These are phyloP conservation scores for Turnix velox DNA, from an alignment of 2,113 vertebrate genomes.

Conservation along the genomic window DNA sequence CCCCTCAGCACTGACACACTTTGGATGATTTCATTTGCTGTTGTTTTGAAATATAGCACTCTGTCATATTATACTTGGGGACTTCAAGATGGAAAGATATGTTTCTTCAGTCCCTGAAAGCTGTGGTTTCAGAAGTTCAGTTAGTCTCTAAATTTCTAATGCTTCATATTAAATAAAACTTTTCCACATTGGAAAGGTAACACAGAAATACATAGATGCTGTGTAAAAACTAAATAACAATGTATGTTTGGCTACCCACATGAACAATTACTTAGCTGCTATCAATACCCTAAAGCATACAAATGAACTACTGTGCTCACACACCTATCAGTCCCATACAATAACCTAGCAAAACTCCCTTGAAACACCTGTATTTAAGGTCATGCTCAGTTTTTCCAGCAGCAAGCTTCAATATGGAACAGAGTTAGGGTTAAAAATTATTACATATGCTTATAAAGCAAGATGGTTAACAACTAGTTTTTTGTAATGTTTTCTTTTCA, in stretches of 20 bases:
- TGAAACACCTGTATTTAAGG: background rate
- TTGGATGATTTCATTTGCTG: background rate
- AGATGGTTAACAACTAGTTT: background rate
- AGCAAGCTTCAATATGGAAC: background rate
- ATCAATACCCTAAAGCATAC: background rate
- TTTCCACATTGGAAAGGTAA: background rate
- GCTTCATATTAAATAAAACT: background rate
- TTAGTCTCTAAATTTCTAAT: background rate
- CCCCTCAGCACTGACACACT: background rate
- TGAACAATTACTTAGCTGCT: background rate
- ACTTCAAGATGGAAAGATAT: background rate
- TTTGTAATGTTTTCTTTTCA: background rate
- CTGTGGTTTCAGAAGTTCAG: background rate
- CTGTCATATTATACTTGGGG: background rate
- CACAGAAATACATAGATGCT: background rate
- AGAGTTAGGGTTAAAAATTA: background rate
- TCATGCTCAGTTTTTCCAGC: background rate
- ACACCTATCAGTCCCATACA: background rate
- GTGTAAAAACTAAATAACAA: background rate
- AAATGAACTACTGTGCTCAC: background rate
- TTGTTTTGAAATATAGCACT: background rate
- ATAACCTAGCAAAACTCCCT: background rate
- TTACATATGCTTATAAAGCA: background rate
- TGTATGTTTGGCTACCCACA: background rate
- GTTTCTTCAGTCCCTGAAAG: background rate